Conservation (phyloP, 2,113 vertebrate species). For the Setophaga kirtlandii region DNA sequence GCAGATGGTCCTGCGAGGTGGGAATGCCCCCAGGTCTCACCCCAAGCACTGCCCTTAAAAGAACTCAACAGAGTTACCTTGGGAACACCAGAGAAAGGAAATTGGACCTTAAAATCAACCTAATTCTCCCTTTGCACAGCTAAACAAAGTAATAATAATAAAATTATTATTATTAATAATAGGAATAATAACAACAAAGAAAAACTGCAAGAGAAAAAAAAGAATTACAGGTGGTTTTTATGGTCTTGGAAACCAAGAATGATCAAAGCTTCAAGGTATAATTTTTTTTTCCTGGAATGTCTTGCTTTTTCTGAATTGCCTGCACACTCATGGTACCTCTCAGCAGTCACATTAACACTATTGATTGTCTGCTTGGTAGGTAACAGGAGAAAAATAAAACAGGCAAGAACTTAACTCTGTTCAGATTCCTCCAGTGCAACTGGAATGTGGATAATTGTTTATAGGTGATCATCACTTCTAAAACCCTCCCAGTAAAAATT, state of each 20-base stretch:
- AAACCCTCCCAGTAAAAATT: background rate
- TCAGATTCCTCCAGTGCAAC: background rate
- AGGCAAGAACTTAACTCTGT: background rate
- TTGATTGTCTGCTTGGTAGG: background rate
- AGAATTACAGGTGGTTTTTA: background rate
- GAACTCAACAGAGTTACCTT: background rate
- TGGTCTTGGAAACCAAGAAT: background rate
- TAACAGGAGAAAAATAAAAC: background rate
- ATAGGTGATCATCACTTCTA: background rate
- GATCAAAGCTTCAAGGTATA: background rate
- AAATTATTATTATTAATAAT: background rate
- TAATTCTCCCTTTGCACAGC: background rate
- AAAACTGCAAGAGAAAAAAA: background rate
- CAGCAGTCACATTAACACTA: background rate
- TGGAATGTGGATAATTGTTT: background rate
- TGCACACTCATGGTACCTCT: background rate
- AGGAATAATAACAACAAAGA: background rate
- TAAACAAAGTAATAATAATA: background rate
- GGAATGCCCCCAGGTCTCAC: background rate
- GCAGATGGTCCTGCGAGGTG: background rate
- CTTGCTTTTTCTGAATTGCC: background rate
- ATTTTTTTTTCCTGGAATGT: background rate
- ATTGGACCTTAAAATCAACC: background rate
- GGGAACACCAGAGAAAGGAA: background rate
- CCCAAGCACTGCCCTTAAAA: background rate